These are phyloP conservation scores for Xylocampa areola DNA, from an alignment of 2,888 invertebrate species.

Conservation along the genomic window DNA sequence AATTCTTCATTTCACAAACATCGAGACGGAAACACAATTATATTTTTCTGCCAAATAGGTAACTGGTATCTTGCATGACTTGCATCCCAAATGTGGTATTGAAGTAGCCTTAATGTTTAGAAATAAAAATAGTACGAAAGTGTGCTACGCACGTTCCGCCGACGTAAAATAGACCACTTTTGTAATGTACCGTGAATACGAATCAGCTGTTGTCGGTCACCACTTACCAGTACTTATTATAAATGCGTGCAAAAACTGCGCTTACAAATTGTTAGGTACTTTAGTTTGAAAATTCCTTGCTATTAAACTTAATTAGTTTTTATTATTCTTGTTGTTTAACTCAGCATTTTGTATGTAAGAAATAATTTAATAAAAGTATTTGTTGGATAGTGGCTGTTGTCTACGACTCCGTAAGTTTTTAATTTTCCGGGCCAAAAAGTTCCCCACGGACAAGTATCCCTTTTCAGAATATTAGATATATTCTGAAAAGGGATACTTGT, in stretches of 20 bases:
- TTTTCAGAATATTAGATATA: no score
- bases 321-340: not conserved
- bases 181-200: slow-evolving; percentile 41
- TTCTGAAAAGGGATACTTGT: no score
- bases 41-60: not conserved
- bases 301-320: slow-evolving; percentile 13
- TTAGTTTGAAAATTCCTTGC: slow-evolving; percentile 9
- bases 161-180: slow-evolving; percentile 45
- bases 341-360: slow-evolving; percentile 3
- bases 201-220: slow-evolving; percentile 42
- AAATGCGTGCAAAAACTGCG: slow-evolving; percentile 33
- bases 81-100: slow-evolving; percentile 8
- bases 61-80: slow-evolving; percentile 2
- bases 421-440: no score
- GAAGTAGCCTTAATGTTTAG: slow-evolving; percentile 23
- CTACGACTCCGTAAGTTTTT: not conserved
- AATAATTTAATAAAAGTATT: not conserved
- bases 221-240: no score
- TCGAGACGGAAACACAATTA: not conserved
- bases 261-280: slow-evolving; percentile 38
- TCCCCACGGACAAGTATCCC: no score
- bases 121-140: slow-evolving; percentile 29
- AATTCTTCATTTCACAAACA: not conserved
- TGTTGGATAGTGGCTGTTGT: not conserved
- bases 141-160: slow-evolving; percentile 47